Conservation (phyloP, 2,888 invertebrate species). For the Thymelicus lineola region DNA sequence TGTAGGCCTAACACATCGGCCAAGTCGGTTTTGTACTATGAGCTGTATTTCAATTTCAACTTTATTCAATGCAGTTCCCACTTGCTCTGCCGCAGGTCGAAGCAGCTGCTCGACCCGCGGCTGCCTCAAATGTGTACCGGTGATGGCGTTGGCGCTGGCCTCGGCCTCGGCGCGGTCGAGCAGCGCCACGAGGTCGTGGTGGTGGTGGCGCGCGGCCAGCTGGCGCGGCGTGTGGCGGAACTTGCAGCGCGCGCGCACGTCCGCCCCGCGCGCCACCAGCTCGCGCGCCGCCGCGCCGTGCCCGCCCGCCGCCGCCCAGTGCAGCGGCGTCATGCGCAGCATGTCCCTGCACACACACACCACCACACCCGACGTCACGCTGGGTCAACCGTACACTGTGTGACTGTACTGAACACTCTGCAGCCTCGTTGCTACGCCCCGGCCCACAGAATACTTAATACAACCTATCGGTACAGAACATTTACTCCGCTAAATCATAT, state of each 20-base stretch:
- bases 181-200: constrained; percentile 46
- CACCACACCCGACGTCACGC: background rate
- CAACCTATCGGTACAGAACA: too few species aligned
- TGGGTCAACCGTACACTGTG: too few species aligned
- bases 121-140: background rate
- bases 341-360: constrained; percentile 58
- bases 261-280: constrained; percentile 91
- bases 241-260: constrained; percentile 80
- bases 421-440: too few species aligned
- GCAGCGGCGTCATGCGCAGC: constrained; percentile 91
- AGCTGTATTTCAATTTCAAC: too few species aligned
- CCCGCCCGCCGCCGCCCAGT: constrained; percentile 96
- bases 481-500: too few species aligned
- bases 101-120: too few species aligned
- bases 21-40: too few species aligned
- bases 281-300: constrained; percentile 86
- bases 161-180: constrained; percentile 49
- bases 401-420: too few species aligned
- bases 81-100: too few species aligned
- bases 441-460: too few species aligned
- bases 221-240: constrained; percentile 65
- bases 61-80: too few species aligned
- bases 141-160: constrained; percentile 19
- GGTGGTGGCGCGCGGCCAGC: constrained; percentile 50
- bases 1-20: too few species aligned